A percentile compares a stretch with the other conserved stretches of the same genome.
Conservation (phyloP, 1,140 invertebrate species). For the Cotesia typhae region DNA sequence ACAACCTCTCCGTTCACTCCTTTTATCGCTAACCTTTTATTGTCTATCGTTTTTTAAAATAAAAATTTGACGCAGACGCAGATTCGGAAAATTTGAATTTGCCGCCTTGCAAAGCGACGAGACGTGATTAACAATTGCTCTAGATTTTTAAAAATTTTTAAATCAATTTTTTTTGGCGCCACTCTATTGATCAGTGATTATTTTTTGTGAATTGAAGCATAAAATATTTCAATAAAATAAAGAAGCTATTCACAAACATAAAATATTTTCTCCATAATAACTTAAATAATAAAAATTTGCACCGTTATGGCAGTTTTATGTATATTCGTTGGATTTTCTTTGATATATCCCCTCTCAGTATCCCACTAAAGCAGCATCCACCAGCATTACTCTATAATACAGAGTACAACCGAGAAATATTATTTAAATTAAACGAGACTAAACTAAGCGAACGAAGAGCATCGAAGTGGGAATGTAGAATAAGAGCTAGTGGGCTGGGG, state of each 20-base stretch:
- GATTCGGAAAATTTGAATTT: too few species aligned
- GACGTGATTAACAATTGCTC: too few species aligned
- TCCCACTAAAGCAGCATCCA: neutral
- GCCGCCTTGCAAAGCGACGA: too few species aligned
- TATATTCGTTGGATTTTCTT: slow-evolving; percentile 59
- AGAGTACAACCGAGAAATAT: slow-evolving; percentile 57
- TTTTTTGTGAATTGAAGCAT: neutral
- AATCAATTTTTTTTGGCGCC: too few species aligned
- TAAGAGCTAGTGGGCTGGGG: slow-evolving; percentile 13
- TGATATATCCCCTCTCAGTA: neutral
- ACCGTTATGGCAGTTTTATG: slow-evolving; percentile 68
- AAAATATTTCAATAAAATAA: neutral
- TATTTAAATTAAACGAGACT: slow-evolving; percentile 69
- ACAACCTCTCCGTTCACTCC: neutral
- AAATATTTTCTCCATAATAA: slow-evolving; percentile 2
- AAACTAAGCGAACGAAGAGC: slow-evolving; percentile 64
- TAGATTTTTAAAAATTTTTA: too few species aligned
- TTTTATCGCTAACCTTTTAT: neutral
- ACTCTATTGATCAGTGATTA: too few species aligned
- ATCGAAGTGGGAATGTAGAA: slow-evolving; percentile 52
- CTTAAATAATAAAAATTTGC: slow-evolving; percentile 66
- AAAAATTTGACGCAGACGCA: too few species aligned
- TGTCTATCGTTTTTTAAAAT: too few species aligned
- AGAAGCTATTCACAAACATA: neutral
- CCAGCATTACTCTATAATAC: slow-evolving; percentile 17